Evolutionary conservation across 2,888 invertebrate species (phyloP).

Genomic region (Ophonus ardosiacus): DNA sequence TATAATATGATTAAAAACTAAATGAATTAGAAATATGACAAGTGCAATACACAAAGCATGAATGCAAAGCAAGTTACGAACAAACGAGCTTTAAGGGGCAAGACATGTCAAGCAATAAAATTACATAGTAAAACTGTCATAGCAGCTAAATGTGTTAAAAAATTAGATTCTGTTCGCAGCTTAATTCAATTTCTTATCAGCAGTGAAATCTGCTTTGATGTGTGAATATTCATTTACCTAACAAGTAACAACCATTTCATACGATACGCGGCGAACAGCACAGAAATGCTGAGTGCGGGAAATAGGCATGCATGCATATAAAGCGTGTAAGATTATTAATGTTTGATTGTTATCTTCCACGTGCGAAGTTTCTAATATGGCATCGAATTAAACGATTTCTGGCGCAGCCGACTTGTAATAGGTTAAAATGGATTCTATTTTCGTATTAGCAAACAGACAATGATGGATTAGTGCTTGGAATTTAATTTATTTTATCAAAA

Average conservation of each 20-base stretch:
- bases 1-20: background rate
- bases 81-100: conserved; percentile 10
- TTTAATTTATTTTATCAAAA: background rate
- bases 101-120: conserved; percentile 35
- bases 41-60: conserved; percentile 6
- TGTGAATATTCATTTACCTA: conserved; percentile 48
- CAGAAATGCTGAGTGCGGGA: conserved; percentile 13
- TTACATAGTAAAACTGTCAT: conserved; percentile 45
- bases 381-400: conserved; percentile 32
- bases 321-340: conserved; percentile 40
- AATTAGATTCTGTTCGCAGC: conserved; percentile 46
- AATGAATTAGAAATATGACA: conserved; percentile 21
- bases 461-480: conserved; percentile 12
- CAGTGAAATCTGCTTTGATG: conserved; percentile 38
- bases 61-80: background rate
- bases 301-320: conserved; percentile 44
- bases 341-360: conserved; percentile 33
- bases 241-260: conserved; percentile 30
- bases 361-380: background rate
- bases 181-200: conserved; percentile 47
- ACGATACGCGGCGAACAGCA: background rate
- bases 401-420: conserved; percentile 4
- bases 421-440: conserved; percentile 22
- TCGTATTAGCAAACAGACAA: conserved; percentile 6
- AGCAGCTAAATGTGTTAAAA: conserved; percentile 39